These are phyloP conservation scores for Antrozous pallidus DNA, from an alignment of 2,797 vertebrate genomes.

Conservation along the genomic window DNA sequence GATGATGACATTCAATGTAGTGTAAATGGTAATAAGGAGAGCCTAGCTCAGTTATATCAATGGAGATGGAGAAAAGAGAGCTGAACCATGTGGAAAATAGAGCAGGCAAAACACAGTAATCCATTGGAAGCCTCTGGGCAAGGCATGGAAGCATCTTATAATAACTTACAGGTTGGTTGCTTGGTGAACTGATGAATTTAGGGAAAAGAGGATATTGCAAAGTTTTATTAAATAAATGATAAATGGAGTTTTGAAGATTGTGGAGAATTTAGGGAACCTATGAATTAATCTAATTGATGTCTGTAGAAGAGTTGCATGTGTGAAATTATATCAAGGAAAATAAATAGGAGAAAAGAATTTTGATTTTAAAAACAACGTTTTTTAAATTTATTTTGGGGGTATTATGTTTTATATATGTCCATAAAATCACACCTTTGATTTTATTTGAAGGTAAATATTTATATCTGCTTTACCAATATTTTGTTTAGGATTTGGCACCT, in stretches of 20 bases:
- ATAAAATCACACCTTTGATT: not conserved
- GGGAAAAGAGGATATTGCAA: not conserved
- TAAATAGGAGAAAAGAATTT: not conserved
- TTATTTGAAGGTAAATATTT: not conserved
- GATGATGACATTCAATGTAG: not conserved
- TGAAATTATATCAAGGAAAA: not conserved
- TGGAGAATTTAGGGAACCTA: not conserved
- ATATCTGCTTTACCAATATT: not conserved
- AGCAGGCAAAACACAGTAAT: not conserved
- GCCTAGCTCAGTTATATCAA: not conserved
- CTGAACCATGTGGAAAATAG: not conserved
- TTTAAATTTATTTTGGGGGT: not conserved
- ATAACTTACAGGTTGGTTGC: not conserved
- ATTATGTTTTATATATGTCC: not conserved
- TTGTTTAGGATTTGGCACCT: not conserved
- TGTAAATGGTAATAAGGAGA: not conserved
- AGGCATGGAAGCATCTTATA: not conserved
- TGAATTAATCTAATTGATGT: not conserved
- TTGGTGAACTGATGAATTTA: not conserved
- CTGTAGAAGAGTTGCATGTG: not conserved
- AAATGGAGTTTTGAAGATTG: not conserved
- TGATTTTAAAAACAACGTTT: not conserved
- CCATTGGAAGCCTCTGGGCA: not conserved
- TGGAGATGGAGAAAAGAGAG: not conserved
- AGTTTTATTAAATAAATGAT: not conserved